Conservation (phyloP, 1,140 invertebrate species). For the Leptinotarsa undecemlineata region DNA sequence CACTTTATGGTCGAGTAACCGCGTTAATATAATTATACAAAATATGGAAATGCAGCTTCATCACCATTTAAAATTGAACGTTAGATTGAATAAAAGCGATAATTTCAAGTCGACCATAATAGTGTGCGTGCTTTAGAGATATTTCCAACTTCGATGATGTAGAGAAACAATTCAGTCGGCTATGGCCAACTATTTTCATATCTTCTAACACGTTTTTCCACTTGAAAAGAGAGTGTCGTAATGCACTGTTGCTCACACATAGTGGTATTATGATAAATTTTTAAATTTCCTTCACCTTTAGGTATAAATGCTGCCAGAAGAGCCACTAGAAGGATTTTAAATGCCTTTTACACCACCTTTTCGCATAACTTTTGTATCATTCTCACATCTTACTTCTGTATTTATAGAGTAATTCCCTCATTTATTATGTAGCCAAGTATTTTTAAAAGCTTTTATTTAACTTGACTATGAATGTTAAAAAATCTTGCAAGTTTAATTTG, state of each 20-base stretch:
- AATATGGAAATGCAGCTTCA: neutral
- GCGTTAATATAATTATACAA: constrained; percentile 3
- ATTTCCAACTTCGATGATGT: neutral
- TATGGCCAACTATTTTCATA: neutral
- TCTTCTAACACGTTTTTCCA: constrained; percentile 5
- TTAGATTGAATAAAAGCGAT: constrained; percentile 3
- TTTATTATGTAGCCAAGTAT: no score
- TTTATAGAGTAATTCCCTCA: no score
- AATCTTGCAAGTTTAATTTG: no score
- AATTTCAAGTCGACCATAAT: neutral
- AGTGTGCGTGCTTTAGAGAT: neutral
- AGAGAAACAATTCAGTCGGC: neutral
- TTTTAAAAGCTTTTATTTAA: no score
- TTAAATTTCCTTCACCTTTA: no score
- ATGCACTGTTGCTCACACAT: no score
- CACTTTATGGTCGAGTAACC: neutral
- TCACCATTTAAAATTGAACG: constrained; percentile 1
- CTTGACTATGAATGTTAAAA: no score
- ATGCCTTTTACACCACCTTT: no score
- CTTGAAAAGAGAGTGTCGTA: neutral
- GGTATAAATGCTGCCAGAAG: neutral
- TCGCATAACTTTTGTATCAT: no score
- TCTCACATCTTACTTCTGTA: no score
- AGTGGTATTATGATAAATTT: no score
- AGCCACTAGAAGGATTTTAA: neutral